phyloP scores from a whole-genome alignment of 2,113 vertebrate species.

The Oryctolagus cuniculus region mOryCun1.1 NC_091435.1:114087501-114088000 shows the following conservation, averaged over 20 bases:
- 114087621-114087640: too few relatives aligned
- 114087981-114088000: not conserved
- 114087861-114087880: not conserved
- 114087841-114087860: not conserved
- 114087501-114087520: too few relatives aligned
- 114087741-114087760: not conserved
- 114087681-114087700: too few relatives aligned
- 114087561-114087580: too few relatives aligned
- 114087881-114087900: not conserved
- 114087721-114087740: too few relatives aligned
- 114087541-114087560: too few relatives aligned
- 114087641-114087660: too few relatives aligned
- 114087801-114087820: not conserved
- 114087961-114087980: not conserved
- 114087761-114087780: not conserved
- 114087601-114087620: too few relatives aligned
- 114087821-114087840: not conserved
- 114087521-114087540: too few relatives aligned
- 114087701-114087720: too few relatives aligned
- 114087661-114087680: too few relatives aligned
- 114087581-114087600: too few relatives aligned
- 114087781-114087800: not conserved
- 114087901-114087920: not conserved
- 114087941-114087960: not conserved
- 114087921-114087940: not conserved